A percentile compares a stretch with the other conserved stretches of the same genome.
Evolutionary conservation across 1,140 invertebrate genomes (phyloP).

Genomic region (Teleogryllus occipitalis): DNA sequence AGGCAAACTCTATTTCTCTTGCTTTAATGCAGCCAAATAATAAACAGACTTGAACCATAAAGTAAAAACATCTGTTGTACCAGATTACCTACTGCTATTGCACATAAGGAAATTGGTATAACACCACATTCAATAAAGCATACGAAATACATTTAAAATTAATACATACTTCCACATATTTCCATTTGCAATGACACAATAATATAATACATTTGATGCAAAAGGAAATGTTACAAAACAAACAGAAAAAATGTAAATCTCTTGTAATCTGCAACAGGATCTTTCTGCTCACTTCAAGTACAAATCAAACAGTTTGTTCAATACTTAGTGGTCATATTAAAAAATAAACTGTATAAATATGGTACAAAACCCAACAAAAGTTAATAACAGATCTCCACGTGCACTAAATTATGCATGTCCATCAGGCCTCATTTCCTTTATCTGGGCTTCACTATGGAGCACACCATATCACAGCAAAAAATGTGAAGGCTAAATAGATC

Average conservation of each 20-base stretch:
- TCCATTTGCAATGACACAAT: background rate
- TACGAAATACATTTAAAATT: background rate
- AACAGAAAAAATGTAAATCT: background rate
- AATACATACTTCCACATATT: background rate
- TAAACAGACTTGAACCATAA: background rate
- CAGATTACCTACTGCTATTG: background rate
- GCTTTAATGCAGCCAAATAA: background rate
- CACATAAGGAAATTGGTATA: background rate
- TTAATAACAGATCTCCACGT: background rate
- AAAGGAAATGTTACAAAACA: background rate
- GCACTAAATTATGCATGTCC: background rate
- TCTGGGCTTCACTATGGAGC: background rate
- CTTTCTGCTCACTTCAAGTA: background rate
- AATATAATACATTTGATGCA: background rate
- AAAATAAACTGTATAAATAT: constrained; percentile 6
- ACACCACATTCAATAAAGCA: background rate
- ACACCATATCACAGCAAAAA: constrained; percentile 1
- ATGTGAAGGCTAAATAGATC: background rate
- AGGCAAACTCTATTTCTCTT: background rate
- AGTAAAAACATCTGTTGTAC: background rate
- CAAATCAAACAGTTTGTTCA: background rate
- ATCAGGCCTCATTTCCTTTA: background rate
- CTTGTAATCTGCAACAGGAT: background rate
- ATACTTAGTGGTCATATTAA: background rate
- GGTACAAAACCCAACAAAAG: constrained; percentile 4